Evolutionary conservation across 2,888 invertebrate genomes (phyloP), one percentile per base, ranked within the genome.

Genomic region (Apoderus coryli): DNA sequence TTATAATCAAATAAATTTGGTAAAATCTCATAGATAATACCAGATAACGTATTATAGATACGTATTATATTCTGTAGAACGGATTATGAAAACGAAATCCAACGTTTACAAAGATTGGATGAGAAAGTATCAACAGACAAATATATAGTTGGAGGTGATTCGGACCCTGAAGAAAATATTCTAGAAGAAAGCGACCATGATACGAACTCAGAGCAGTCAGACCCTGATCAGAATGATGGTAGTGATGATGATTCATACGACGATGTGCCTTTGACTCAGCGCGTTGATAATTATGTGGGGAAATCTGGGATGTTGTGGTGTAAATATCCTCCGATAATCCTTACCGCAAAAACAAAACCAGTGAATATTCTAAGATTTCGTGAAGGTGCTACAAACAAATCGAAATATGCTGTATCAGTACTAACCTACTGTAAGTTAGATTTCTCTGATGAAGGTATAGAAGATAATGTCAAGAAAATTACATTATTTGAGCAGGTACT

Each of bases 171-270:
- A 11, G 30, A 30, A 30, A 3, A 30, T 30, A 24, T 30, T 30
- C 12, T 30, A 19, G 30, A 30, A 30, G 30, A 30, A 30, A 30
- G 23, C 30, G 24, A 30, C 30, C 24, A 30, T 24, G 24, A 30
- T 24, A 24, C 30, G 14, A 24, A 30, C 23, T 24, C 24, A 24
- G 30, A 30, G 30, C 30, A 30, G 30, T 30, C 30, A 14, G 30
- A 30, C 4, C 15, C 23, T 30, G 24, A 30, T 30, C 24, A 30
- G 13, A 24, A 30, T n/a, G n/a, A n/a, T n/a, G n/a, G n/a, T n/a
- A n/a, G n/a, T n/a, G n/a, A n/a, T n/a, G 22, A 24, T 30, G 23
- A 30, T 13, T 30, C 24, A 24, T 30, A 22, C 29, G 29, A 29
- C 22, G 29, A 29, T 22, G 29, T 29, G 19, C 15, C 29, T 22